phyloP scores from a whole-genome alignment of 2,888 invertebrate genomes.

The Unio delphinus region DNA sequence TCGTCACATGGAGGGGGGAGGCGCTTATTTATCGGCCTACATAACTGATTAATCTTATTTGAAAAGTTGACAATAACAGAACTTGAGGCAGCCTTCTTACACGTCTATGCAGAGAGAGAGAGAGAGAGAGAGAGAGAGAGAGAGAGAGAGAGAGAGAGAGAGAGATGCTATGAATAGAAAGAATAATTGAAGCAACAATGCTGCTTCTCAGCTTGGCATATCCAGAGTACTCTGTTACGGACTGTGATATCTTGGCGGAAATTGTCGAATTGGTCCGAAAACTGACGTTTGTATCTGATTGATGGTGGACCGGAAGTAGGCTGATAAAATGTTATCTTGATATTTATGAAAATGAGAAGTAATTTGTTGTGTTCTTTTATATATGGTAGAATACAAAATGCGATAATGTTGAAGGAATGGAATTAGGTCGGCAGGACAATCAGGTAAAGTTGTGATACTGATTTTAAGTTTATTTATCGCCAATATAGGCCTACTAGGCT shows the following conservation, averaged over 20 bases:
- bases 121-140: no score
- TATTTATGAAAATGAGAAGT: conserved; percentile 17
- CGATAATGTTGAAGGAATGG: conserved; percentile 48
- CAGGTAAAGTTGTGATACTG: conserved; percentile 33
- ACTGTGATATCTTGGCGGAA: conserved; percentile 1
- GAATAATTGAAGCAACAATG: no score
- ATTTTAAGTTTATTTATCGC: conserved; percentile 1
- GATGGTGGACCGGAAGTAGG: conserved; percentile 58
- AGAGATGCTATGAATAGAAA: no score
- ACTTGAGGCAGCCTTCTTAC: no score
- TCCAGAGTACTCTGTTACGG: no score
- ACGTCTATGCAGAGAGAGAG: no score
- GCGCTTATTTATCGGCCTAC: no score
- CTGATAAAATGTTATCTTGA: conserved; percentile 22
- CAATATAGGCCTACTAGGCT: not conserved
- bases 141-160: no score
- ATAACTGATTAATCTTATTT: no score
- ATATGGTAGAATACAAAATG: conserved; percentile 10
- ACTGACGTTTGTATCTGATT: conserved; percentile 3
- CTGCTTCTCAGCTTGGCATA: no score
- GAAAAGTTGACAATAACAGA: no score
- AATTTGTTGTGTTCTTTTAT: conserved; percentile 6
- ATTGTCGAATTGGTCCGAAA: conserved; percentile 12
- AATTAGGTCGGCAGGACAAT: conserved; percentile 51
- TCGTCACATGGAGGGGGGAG: no score